These are phyloP conservation scores for Drosophila neotestacea DNA, from an alignment of 2,888 invertebrate species.

Conservation along the genomic window DNA sequence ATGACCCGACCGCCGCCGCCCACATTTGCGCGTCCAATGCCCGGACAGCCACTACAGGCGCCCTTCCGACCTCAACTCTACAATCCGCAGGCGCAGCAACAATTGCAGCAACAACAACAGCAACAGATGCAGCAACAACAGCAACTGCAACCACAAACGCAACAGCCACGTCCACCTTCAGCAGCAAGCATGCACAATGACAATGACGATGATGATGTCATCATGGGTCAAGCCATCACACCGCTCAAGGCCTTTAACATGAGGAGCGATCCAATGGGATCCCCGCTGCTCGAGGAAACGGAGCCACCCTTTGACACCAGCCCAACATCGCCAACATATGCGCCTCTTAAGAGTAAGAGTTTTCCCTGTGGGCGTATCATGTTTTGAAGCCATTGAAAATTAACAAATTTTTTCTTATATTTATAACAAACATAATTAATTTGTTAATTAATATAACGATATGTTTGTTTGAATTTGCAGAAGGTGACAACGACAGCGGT, in stretches of 20 bases:
- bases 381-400: conserved; percentile 52
- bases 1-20: conserved; percentile 71
- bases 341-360: conserved; percentile 34
- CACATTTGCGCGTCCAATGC: conserved; percentile 73
- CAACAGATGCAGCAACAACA: conserved; percentile 59
- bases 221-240: conserved; percentile 84
- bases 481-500: conserved; percentile 93
- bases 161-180: conserved; percentile 68
- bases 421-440: conserved; percentile 4
- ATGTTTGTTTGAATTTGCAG: conserved; percentile 85
- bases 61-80: conserved; percentile 76
- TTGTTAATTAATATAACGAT: conserved; percentile 2
- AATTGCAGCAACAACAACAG: conserved; percentile 59
- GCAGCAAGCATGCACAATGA: conserved; percentile 73
- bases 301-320: conserved; percentile 68
- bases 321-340: conserved; percentile 38
- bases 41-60: conserved; percentile 75
- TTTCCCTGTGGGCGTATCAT: conserved; percentile 18
- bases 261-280: conserved; percentile 78
- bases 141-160: conserved; percentile 68
- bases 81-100: conserved; percentile 67
- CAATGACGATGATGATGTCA: conserved; percentile 84
- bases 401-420: not conserved
- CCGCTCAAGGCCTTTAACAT: conserved; percentile 76
- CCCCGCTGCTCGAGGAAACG: conserved; percentile 72